A percentile compares a stretch with the other conserved stretches of the same genome.
phyloP scores from a whole-genome alignment of 2,888 invertebrate genomes.

The Protula sp. region DNA sequence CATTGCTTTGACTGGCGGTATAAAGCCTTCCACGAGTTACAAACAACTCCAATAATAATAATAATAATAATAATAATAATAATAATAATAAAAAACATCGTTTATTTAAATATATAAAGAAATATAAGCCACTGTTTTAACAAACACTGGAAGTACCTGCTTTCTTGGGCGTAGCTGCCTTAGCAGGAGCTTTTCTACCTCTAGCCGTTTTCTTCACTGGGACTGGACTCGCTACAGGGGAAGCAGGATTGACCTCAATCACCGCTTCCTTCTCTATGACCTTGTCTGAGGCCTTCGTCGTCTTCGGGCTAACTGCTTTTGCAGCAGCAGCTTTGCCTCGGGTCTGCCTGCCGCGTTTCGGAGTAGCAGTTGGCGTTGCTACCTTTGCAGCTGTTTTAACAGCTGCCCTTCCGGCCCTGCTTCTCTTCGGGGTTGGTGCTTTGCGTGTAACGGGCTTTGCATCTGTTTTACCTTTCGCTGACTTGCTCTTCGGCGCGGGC shows the following conservation, averaged over 20 bases:
- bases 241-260: neutral
- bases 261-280: neutral
- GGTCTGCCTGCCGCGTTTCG: neutral
- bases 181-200: neutral
- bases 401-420: neutral
- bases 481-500: neutral
- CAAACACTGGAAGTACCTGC: too few relatives aligned
- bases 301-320: neutral
- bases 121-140: too few relatives aligned
- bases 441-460: neutral
- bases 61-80: too few relatives aligned
- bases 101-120: too few relatives aligned
- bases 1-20: too few relatives aligned
- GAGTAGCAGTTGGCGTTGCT: neutral
- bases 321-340: too few relatives aligned
- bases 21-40: too few relatives aligned
- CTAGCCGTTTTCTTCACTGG: neutral
- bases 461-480: neutral
- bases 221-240: neutral
- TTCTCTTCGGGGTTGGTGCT: neutral
- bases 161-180: neutral
- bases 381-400: neutral
- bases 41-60: too few relatives aligned
- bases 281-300: neutral
- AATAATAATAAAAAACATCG: too few relatives aligned